Conservation (phyloP, 2,113 vertebrate genomes). For the Gorsachius goisagi region DNA sequence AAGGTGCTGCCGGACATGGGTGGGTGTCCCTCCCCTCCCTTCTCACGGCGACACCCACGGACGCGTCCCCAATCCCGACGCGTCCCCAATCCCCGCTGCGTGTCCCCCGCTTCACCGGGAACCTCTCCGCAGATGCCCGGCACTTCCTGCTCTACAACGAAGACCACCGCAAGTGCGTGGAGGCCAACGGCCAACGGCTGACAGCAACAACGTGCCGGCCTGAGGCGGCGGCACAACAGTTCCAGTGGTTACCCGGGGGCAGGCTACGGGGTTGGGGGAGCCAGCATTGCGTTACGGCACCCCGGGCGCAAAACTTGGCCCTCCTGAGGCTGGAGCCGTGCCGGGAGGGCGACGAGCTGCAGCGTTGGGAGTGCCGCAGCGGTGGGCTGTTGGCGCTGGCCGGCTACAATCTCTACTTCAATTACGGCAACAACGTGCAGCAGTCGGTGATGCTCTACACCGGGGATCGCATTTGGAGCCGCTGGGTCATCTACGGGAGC, state of each 20-base stretch:
- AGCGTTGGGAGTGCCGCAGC: neutral
- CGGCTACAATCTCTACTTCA: neutral
- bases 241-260: neutral
- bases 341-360: neutral
- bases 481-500: neutral
- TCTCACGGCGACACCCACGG: neutral
- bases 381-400: neutral
- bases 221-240: rapidly evolving
- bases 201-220: neutral
- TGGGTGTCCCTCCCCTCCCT: neutral
- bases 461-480: conserved; percentile 17
- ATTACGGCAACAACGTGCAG: neutral
- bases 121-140: neutral
- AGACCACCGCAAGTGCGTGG: neutral
- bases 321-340: neutral
- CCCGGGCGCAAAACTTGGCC: neutral
- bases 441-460: neutral
- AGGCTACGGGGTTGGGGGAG: neutral
- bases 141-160: neutral
- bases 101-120: neutral
- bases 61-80: too few relatives aligned
- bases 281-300: neutral
- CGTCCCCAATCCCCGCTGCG: neutral
- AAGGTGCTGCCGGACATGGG: neutral
- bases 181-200: neutral